phyloP scores from a whole-genome alignment of 2,888 invertebrate species.

The Cephus pulcher region DNA sequence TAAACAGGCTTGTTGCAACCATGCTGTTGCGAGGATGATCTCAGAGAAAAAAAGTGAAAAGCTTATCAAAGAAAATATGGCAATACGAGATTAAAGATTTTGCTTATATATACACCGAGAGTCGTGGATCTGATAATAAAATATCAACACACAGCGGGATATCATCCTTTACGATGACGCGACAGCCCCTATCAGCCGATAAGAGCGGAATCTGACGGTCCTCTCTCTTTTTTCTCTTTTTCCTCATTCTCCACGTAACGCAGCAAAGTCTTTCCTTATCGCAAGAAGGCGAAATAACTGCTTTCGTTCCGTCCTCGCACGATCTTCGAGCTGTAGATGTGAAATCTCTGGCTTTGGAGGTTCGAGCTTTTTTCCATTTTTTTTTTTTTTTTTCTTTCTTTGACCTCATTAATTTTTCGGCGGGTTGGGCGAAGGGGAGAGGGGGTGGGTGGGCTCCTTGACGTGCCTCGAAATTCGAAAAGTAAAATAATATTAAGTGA shows the following conservation, averaged over 20 bases:
- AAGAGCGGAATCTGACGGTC: not conserved
- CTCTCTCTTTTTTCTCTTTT: constrained; percentile 16
- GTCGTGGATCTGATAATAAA: too few relatives aligned
- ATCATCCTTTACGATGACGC: too few relatives aligned
- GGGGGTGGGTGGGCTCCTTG: constrained; percentile 25
- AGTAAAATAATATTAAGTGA: constrained; percentile 42
- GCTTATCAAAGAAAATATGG: too few relatives aligned
- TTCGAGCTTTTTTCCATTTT: constrained; percentile 8
- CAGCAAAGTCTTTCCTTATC: constrained; percentile 36
- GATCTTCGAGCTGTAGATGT: constrained; percentile 22
- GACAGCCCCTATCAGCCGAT: too few relatives aligned
- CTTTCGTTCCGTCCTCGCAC: constrained; percentile 11
- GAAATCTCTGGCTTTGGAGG: constrained; percentile 10
- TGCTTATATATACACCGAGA: too few relatives aligned
- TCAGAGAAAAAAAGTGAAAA: too few relatives aligned
- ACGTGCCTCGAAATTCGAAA: constrained; percentile 30
- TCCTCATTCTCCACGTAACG: constrained; percentile 17
- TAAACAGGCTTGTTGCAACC: too few relatives aligned
- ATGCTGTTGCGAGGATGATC: too few relatives aligned
- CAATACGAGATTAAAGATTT: too few relatives aligned
- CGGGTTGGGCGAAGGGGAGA: not conserved
- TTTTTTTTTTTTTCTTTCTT: constrained; percentile 24
- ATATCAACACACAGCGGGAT: too few relatives aligned
- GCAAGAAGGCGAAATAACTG: constrained; percentile 25
- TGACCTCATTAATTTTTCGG: constrained; percentile 9